Base-by-base conservation (phyloP, 1,140 invertebrate genomes). In the Drosophila punjabiensis region DNA sequence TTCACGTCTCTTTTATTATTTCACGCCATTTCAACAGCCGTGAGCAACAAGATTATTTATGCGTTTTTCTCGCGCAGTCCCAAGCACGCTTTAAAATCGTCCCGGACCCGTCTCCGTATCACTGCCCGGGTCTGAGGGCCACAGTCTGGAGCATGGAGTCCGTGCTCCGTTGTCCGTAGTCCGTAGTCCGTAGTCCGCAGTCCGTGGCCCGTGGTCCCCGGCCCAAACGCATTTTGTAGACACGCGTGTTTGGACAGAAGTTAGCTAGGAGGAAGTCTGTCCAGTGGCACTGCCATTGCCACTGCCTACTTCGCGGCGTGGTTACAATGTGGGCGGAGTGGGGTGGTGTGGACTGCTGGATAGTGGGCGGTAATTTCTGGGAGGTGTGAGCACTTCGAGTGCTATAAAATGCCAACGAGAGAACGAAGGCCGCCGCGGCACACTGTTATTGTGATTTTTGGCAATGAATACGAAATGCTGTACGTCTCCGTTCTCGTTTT, bases 1-100 rank as follows among this genome's bases (percentile, higher is more conserved):
- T 88, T 83, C 84, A 88, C 81, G 85, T 89, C 85, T 81, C 82
- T 90, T 90, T 90, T 90, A 90, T 90, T 86, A 90, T 90, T 90
- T 90, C 87, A 90, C 87, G 87, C 86, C 88, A 91, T 91, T 91
- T 91, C 88, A 91, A 91, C 88, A 91, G 89, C 88, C 83, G 88
- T 89, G 76, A 91, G 88, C 88, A 91, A 91, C 88, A 91, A 91
- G 88, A 91, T 91, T 91, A 91, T 91, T 91, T 91, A 91, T 91
- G 84, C 81, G 81, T 85, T 91, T 87, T 85, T 77, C 71, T 69
- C 48, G 76, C 58, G 37, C 81, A 81, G 78, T 84, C 85, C 74
- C 85, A 89, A 61, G 85, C 73, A 81, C 78, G 81, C 85, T 88
- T 88, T 89, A 81, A 88, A 88, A 82, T 87, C 56, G 69, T 73